Evolutionary conservation across 1,140 invertebrate species (phyloP).

Genomic region (Pogonus chalceus): DNA sequence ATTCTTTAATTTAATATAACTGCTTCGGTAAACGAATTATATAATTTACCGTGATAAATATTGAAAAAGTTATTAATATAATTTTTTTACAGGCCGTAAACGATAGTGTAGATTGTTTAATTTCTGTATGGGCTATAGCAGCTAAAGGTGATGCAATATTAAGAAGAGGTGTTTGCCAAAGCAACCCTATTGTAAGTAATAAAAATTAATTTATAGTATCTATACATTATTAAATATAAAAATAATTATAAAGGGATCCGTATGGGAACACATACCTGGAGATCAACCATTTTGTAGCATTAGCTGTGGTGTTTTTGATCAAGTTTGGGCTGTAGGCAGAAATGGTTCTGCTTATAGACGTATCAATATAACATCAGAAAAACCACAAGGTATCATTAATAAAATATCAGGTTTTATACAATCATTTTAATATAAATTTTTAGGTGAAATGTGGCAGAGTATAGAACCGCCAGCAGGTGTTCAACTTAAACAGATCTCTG

Average conservation of each 20-base stretch:
- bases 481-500: conserved; percentile 66
- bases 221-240: conserved; percentile 6
- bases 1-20: no score
- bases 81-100: conserved; percentile 3
- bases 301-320: conserved; percentile 51
- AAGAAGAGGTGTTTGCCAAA: conserved; percentile 59
- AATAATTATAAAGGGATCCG: conserved; percentile 43
- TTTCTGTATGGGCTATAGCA: conserved; percentile 71
- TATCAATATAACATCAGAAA: conserved; percentile 53
- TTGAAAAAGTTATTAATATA: no score
- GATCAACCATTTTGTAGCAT: conserved; percentile 67
- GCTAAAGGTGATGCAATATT: conserved; percentile 73
- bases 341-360: conserved; percentile 76
- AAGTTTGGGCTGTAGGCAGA: conserved; percentile 77
- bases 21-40: conserved; percentile 24
- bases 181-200: conserved; percentile 51
- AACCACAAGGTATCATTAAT: conserved; percentile 45
- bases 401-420: neutral
- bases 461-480: conserved; percentile 53
- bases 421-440: conserved; percentile 8
- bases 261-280: conserved; percentile 70
- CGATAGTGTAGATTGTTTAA: conserved; percentile 33
- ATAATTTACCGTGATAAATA: no score
- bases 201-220: conserved; percentile 2
- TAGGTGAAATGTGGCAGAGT: conserved; percentile 47